A percentile compares a stretch with the other conserved stretches of the same genome.
Conservation (phyloP, 2,113 vertebrate species). For the Loxodonta africana region DNA sequence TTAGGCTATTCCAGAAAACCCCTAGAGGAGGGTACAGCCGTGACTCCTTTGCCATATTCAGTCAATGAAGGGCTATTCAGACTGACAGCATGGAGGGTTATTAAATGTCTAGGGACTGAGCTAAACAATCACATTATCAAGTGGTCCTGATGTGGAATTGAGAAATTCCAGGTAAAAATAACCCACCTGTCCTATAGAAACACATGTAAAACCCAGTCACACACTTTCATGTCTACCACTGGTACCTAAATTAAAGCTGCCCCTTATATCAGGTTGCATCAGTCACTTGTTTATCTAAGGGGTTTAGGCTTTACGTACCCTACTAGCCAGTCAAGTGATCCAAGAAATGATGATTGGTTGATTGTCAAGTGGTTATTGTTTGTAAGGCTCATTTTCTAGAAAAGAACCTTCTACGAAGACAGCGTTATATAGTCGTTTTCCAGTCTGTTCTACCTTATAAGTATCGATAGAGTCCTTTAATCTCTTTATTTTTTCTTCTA, state of each 20-base stretch:
- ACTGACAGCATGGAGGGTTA: neutral
- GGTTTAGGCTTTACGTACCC: neutral
- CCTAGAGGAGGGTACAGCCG: neutral
- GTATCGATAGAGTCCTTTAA: neutral
- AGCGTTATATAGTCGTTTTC: neutral
- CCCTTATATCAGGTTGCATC: neutral
- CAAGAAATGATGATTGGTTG: neutral
- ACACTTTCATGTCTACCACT: neutral
- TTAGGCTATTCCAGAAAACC: neutral
- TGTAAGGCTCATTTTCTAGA: neutral
- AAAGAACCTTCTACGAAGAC: neutral
- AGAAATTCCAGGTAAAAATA: constrained; percentile 6
- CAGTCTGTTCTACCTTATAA: neutral
- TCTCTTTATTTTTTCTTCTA: neutral
- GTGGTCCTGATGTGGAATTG: neutral
- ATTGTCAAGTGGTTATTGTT: neutral
- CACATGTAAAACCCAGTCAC: neutral
- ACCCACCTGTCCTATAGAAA: neutral
- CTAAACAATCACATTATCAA: neutral
- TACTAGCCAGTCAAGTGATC: neutral
- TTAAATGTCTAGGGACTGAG: neutral
- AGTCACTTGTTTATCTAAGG: neutral
- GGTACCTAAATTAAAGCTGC: neutral
- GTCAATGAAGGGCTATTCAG: neutral
- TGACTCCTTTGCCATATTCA: neutral